A percentile compares a stretch with the other conserved stretches of the same genome.
Conservation (phyloP, 1,140 invertebrate species). For the Coptotermes formosanus region DNA sequence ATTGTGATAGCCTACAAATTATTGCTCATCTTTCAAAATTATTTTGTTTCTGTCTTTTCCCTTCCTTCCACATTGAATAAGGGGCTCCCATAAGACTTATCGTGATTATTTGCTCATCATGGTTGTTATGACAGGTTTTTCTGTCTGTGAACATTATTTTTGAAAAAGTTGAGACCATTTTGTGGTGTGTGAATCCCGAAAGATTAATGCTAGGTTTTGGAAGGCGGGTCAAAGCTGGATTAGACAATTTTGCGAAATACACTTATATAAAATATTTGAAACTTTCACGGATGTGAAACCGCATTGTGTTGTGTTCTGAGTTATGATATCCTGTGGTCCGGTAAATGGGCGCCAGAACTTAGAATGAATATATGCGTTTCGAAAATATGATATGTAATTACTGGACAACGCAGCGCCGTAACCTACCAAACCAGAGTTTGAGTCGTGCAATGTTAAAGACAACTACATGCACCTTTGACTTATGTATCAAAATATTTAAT, state of each 20-base stretch:
- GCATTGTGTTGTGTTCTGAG: no score
- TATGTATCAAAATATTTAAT: no score
- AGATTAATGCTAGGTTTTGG: not conserved
- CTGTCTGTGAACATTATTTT: not conserved
- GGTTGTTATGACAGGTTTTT: not conserved
- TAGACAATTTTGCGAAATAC: not conserved
- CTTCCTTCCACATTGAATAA: not conserved
- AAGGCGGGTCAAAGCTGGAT: not conserved
- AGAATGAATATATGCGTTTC: no score
- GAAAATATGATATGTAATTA: no score
- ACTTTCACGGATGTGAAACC: no score
- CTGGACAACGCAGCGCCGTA: no score
- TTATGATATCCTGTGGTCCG: no score
- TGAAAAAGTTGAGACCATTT: not conserved
- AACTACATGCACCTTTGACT: no score
- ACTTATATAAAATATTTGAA: no score
- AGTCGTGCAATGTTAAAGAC: no score
- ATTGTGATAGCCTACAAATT: slow-evolving; percentile 3
- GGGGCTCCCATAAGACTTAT: not conserved
- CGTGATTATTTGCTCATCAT: not conserved
- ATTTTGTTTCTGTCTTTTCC: not conserved
- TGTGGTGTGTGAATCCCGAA: not conserved
- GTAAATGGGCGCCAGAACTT: no score
- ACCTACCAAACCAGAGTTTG: no score
- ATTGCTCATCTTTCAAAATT: slow-evolving; percentile 17